A percentile compares a stretch with the other conserved stretches of the same genome.
Evolutionary conservation across 2,888 invertebrate genomes (phyloP).

Genomic region (Elmis aenea): DNA sequence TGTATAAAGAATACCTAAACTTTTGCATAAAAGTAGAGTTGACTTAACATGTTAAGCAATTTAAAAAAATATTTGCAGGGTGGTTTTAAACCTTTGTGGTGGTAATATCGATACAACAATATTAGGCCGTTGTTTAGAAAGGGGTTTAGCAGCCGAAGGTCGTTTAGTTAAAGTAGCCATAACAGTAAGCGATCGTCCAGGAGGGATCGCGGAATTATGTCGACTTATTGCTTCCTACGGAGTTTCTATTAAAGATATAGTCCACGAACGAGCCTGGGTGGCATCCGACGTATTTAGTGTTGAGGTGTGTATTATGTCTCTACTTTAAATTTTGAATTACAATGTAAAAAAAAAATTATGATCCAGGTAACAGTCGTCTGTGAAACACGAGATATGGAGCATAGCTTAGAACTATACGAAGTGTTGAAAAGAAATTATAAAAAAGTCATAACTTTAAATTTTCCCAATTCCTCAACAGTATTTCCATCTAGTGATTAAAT

Average conservation of each 20-base stretch:
- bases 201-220: slow-evolving; percentile 82
- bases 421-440: slow-evolving; percentile 54
- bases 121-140: slow-evolving; percentile 79
- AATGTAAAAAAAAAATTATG: no score
- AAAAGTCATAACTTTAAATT: slow-evolving; percentile 51
- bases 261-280: slow-evolving; percentile 94
- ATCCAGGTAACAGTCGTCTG: slow-evolving; percentile 83
- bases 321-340: no score
- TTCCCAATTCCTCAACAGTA: no score
- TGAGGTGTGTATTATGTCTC: slow-evolving; percentile 45
- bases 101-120: slow-evolving; percentile 93
- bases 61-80: slow-evolving; percentile 51
- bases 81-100: slow-evolving; percentile 78
- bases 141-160: slow-evolving; percentile 84
- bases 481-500: no score
- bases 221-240: slow-evolving; percentile 69
- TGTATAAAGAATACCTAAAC: no score
- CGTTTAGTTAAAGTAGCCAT: slow-evolving; percentile 70
- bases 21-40: no score
- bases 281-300: slow-evolving; percentile 82
- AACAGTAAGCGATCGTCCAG: slow-evolving; percentile 80
- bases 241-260: slow-evolving; percentile 90
- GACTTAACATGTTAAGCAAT: background rate
- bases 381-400: slow-evolving; percentile 80
- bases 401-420: slow-evolving; percentile 60